Conservation (phyloP, 2,888 invertebrate genomes). For the Diploptera punctata region DNA sequence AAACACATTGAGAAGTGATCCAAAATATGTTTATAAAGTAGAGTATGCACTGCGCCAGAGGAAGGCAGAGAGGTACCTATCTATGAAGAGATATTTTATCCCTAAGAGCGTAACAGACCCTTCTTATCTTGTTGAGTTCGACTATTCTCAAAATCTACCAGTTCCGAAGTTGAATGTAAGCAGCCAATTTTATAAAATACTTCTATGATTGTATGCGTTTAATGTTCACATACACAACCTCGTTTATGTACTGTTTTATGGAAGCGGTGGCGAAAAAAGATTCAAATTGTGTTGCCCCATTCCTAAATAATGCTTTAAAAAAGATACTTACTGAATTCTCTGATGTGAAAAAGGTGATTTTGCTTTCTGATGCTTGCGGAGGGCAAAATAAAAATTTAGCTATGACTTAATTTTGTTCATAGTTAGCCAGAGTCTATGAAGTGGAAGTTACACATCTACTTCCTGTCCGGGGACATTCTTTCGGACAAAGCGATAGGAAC, state of each 20-base stretch:
- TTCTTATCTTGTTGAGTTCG: too few species aligned
- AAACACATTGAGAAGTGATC: not conserved
- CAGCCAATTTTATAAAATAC: not conserved
- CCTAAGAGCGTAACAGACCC: too few species aligned
- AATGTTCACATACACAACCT: too few species aligned
- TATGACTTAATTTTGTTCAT: not conserved
- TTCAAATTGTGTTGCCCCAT: not conserved
- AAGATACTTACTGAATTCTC: not conserved
- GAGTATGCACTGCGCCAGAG: not conserved
- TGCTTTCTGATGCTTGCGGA: too few species aligned
- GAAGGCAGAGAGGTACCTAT: not conserved
- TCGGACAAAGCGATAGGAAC: not conserved
- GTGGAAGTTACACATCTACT: too few species aligned
- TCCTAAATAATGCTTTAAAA: not conserved
- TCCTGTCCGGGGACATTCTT: not conserved
- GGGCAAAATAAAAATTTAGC: not conserved
- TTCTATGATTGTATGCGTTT: not conserved
- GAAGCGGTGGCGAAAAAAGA: not conserved
- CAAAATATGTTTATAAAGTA: not conserved
- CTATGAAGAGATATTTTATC: not conserved
- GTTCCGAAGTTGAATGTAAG: not conserved
- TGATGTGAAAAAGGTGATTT: too few species aligned
- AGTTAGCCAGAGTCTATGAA: too few species aligned
- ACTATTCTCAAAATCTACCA: too few species aligned
- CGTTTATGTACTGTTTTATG: too few species aligned